phyloP scores from a whole-genome alignment of 2,113 vertebrate species.

The Bothrops jararaca region DNA sequence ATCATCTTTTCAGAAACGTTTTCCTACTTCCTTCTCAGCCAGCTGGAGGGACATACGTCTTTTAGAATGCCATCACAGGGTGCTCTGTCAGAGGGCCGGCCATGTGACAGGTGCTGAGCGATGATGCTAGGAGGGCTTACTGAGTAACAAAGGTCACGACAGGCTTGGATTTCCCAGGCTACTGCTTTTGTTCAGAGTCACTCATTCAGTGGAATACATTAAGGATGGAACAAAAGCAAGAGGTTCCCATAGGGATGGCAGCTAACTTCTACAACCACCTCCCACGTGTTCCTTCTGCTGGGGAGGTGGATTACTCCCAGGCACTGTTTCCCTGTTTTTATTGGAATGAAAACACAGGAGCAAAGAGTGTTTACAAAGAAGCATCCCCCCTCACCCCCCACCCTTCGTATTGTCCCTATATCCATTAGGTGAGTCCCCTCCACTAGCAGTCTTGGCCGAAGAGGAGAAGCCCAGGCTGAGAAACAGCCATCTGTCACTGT shows the following conservation, averaged over 20 bases:
- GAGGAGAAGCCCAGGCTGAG: constrained; percentile 44
- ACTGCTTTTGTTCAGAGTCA: constrained; percentile 74
- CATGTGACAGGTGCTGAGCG: constrained; percentile 77
- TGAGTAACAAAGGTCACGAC: constrained; percentile 74
- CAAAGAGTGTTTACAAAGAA: constrained; percentile 63
- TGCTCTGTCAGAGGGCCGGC: constrained; percentile 50
- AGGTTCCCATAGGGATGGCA: constrained; percentile 54
- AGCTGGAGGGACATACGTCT: constrained; percentile 61
- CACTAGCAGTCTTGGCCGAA: constrained; percentile 22
- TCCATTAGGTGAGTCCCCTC: constrained; percentile 27
- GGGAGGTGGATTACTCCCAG: constrained; percentile 6
- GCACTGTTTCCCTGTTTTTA: constrained; percentile 28
- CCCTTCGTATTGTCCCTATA: constrained; percentile 29
- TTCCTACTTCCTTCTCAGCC: constrained; percentile 11
- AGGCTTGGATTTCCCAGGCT: constrained; percentile 82
- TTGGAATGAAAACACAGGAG: constrained; percentile 32
- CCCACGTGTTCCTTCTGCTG: not conserved
- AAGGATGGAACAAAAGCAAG: constrained; percentile 74
- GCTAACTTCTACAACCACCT: constrained; percentile 40
- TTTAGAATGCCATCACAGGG: constrained; percentile 64
- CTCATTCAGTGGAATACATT: constrained; percentile 75
- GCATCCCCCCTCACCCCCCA: constrained; percentile 20
- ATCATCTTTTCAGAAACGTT: not conserved
- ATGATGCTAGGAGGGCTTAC: constrained; percentile 49
- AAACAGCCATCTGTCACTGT: constrained; percentile 66